Conservation (phyloP, 2,888 invertebrate species). For the Silvanus unidentatus region DNA sequence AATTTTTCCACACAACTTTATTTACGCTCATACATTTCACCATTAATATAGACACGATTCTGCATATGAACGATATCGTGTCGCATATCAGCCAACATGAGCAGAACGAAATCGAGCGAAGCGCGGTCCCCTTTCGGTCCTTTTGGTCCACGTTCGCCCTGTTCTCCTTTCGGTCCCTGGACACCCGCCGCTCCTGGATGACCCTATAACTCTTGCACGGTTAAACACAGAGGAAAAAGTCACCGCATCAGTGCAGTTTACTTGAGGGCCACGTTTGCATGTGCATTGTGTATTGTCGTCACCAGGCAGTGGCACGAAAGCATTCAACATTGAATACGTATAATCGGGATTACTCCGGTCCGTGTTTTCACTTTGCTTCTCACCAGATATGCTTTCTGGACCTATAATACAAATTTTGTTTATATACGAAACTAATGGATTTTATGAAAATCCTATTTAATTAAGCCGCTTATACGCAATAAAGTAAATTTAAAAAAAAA, state of each 20-base stretch:
- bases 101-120: slow-evolving; percentile 58
- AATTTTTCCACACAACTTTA: not conserved
- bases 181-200: slow-evolving; percentile 56
- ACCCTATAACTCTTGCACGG: slow-evolving; percentile 45
- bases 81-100: slow-evolving; percentile 58
- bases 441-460: too few species aligned
- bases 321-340: slow-evolving; percentile 53
- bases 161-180: slow-evolving; percentile 57
- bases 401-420: slow-evolving; percentile 16
- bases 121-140: slow-evolving; percentile 58
- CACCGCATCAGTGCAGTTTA: slow-evolving; percentile 31
- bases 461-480: too few species aligned
- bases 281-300: slow-evolving; percentile 49
- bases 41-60: slow-evolving; percentile 52
- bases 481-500: too few species aligned
- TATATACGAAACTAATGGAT: not conserved
- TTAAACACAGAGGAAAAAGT: not conserved
- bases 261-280: slow-evolving; percentile 62
- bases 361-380: slow-evolving; percentile 5
- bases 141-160: slow-evolving; percentile 53
- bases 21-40: slow-evolving; percentile 48
- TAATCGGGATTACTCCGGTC: slow-evolving; percentile 44
- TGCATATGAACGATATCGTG: slow-evolving; percentile 60
- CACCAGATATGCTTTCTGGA: slow-evolving; percentile 26
- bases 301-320: slow-evolving; percentile 55